phyloP scores from a whole-genome alignment of 1,140 invertebrate genomes.

The Heliconius hewitsoni region DNA sequence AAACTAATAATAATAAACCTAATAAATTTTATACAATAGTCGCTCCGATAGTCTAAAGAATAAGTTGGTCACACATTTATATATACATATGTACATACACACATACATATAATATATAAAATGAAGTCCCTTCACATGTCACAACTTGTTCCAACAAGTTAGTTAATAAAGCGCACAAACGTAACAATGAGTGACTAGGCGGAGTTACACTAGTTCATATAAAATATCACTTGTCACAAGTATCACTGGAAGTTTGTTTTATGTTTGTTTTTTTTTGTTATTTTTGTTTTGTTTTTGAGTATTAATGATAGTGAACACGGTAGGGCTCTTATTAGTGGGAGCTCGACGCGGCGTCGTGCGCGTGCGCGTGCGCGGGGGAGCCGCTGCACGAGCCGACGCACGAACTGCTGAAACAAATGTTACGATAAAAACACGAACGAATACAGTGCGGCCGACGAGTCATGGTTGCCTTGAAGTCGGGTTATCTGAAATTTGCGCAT shows the following conservation, averaged over 20 bases:
- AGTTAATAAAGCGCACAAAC: constrained; percentile 20
- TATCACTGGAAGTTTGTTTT: constrained; percentile 64
- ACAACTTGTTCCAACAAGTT: background rate
- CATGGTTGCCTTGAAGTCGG: no score
- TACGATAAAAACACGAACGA: background rate
- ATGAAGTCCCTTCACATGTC: background rate
- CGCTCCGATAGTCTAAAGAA: background rate
- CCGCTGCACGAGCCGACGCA: constrained; percentile 50
- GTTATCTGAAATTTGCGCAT: no score
- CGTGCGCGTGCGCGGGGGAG: constrained; percentile 42
- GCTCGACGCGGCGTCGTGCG: constrained; percentile 34
- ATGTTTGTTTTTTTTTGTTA: constrained; percentile 44
- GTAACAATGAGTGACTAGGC: constrained; percentile 67
- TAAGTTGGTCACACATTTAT: constrained; percentile 5
- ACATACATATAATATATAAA: constrained; percentile 5
- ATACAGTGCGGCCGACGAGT: no score
- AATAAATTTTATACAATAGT: background rate
- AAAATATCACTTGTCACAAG: constrained; percentile 73
- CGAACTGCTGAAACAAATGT: background rate
- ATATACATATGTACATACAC: constrained; percentile 12
- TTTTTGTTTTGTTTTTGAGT: constrained; percentile 53
- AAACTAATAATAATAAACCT: background rate
- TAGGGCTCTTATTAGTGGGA: constrained; percentile 38
- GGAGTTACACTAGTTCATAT: constrained; percentile 59
- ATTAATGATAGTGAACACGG: constrained; percentile 58